A percentile compares a stretch with the other conserved stretches of the same genome.
Conservation (phyloP, 2,113 vertebrate species). For the Conger conger region DNA sequence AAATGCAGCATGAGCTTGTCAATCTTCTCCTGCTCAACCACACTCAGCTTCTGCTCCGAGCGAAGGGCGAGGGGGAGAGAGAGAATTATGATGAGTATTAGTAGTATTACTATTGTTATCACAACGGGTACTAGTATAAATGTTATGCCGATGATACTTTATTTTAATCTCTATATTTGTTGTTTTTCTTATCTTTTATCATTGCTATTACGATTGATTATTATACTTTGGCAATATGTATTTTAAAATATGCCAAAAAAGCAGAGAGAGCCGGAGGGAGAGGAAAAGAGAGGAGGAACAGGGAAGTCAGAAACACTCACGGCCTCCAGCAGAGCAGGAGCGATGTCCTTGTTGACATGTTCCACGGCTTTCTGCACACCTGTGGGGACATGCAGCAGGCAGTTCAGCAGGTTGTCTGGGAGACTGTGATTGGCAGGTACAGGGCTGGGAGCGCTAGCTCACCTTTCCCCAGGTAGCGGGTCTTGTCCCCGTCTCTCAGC, state of each 20-base stretch:
- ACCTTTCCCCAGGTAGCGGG: constrained; percentile 75
- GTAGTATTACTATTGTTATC: too few relatives aligned
- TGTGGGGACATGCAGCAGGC: constrained; percentile 27
- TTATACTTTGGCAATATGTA: too few relatives aligned
- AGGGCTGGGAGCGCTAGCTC: constrained; percentile 19
- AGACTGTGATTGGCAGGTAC: background rate
- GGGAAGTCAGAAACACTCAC: constrained; percentile 33
- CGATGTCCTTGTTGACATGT: constrained; percentile 71
- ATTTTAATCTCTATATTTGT: too few relatives aligned
- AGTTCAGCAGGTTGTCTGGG: background rate
- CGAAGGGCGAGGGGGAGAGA: background rate
- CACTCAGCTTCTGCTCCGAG: constrained; percentile 64
- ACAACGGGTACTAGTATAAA: too few relatives aligned
- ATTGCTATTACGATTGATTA: too few relatives aligned
- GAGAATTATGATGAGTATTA: background rate
- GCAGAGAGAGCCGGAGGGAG: background rate
- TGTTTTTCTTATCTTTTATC: too few relatives aligned
- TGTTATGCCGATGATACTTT: too few relatives aligned
- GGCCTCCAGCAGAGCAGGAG: constrained; percentile 64
- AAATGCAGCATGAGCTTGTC: constrained; percentile 72
- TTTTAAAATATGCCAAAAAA: too few relatives aligned
- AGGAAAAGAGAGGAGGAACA: background rate
- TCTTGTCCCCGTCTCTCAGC: constrained; percentile 62
- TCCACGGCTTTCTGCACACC: constrained; percentile 72
- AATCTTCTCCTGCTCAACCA: constrained; percentile 73